Percentiles rank a stretch among this genome's conserved stretches.
These are phyloP conservation scores for Neosilurus hyrtlii DNA, from an alignment of 2,797 vertebrate genomes.

Conservation along the genomic window DNA sequence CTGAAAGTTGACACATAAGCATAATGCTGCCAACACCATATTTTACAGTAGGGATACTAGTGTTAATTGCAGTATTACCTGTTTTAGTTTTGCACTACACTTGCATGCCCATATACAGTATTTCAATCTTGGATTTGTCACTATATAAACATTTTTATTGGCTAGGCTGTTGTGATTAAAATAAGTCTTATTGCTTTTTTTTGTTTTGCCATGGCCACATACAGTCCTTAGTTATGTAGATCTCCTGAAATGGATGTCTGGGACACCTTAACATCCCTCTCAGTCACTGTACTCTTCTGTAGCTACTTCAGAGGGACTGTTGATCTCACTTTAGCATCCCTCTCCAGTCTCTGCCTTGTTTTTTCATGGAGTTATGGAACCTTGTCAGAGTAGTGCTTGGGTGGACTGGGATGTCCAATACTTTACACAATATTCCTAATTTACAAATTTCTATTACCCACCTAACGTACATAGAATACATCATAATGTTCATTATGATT, in stretches of 20 bases:
- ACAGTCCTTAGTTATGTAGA: neutral
- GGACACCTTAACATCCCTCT: neutral
- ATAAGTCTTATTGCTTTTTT: neutral
- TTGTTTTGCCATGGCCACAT: neutral
- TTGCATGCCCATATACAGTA: neutral
- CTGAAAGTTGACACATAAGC: neutral
- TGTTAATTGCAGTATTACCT: neutral
- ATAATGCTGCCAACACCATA: neutral
- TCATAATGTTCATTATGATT: neutral
- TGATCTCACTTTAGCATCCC: neutral
- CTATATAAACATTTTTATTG: neutral
- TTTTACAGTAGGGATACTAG: neutral
- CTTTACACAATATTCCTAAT: neutral
- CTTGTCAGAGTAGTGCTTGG: neutral
- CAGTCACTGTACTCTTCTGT: neutral
- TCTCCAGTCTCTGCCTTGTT: neutral
- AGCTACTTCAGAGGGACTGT: neutral
- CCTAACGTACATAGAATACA: neutral
- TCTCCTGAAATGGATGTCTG: neutral
- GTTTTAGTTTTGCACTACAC: neutral
- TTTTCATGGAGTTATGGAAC: neutral
- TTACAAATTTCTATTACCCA: neutral
- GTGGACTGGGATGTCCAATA: too few relatives aligned
- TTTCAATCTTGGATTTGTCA: neutral
- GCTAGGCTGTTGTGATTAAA: neutral